Conservation (phyloP, 2,888 invertebrate species). For the Tinea pellionella region DNA sequence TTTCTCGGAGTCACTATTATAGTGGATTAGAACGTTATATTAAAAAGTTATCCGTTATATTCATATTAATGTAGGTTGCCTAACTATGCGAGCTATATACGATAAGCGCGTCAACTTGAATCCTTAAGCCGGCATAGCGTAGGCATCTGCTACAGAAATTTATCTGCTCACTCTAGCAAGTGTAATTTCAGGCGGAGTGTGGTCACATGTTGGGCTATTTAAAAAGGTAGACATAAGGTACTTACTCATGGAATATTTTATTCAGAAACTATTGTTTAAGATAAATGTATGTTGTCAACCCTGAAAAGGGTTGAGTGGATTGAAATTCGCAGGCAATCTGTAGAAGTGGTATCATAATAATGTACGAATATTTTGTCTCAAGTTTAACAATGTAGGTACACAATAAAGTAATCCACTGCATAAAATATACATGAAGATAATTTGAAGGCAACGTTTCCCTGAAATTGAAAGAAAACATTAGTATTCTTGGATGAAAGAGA, state of each 20-base stretch:
- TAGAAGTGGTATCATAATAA: neutral
- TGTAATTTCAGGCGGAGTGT: no score
- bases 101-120: no score
- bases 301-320: neutral
- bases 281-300: neutral
- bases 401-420: neutral
- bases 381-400: neutral
- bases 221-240: no score
- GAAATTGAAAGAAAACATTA: constrained; percentile 12
- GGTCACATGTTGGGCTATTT: no score
- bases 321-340: neutral
- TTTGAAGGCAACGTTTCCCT: constrained; percentile 3
- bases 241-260: neutral
- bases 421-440: constrained; percentile 9
- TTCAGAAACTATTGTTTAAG: neutral
- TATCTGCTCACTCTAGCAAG: no score
- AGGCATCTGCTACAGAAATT: no score
- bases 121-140: no score
- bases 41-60: no score
- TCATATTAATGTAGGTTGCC: no score
- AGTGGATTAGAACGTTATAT: no score
- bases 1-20: neutral
- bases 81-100: no score
- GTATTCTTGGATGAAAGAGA: neutral
- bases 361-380: neutral